Evolutionary conservation across 64 coral and sea anemone species (phyloP).

Genomic region (Porites lutea): DNA sequence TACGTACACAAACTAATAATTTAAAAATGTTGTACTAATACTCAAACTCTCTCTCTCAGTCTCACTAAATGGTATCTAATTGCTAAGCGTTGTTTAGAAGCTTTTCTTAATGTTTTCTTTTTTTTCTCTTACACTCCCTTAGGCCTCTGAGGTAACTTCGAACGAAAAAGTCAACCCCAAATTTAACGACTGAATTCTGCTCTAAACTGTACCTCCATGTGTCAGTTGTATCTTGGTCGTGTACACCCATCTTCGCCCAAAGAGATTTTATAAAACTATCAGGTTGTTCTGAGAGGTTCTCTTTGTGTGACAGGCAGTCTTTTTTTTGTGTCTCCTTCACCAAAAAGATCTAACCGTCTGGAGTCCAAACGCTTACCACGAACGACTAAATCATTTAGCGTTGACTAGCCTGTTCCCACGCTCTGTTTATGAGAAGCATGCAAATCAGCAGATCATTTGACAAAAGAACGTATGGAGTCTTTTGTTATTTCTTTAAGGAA

Average conservation of each 20-base stretch:
- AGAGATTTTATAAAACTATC: background rate
- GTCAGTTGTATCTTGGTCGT: background rate
- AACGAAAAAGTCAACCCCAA: too few species aligned
- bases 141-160: too few species aligned
- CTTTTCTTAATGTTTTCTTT: too few species aligned
- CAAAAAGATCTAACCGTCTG: background rate
- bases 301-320: background rate
- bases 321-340: background rate
- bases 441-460: background rate
- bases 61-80: too few species aligned
- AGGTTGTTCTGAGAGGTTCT: background rate
- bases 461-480: background rate
- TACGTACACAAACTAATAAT: too few species aligned
- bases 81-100: too few species aligned
- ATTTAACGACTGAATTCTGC: background rate
- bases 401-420: constrained; percentile 1
- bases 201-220: constrained; percentile 1
- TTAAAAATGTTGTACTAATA: too few species aligned
- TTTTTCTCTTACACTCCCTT: too few species aligned
- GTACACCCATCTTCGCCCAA: background rate
- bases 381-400: background rate
- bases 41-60: too few species aligned
- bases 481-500: background rate
- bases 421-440: background rate
- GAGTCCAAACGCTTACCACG: background rate